A percentile compares a stretch with the other conserved stretches of the same genome.
Evolutionary conservation across 2,797 vertebrate species (phyloP).

Genomic region (Euphonia xanthogaster): DNA sequence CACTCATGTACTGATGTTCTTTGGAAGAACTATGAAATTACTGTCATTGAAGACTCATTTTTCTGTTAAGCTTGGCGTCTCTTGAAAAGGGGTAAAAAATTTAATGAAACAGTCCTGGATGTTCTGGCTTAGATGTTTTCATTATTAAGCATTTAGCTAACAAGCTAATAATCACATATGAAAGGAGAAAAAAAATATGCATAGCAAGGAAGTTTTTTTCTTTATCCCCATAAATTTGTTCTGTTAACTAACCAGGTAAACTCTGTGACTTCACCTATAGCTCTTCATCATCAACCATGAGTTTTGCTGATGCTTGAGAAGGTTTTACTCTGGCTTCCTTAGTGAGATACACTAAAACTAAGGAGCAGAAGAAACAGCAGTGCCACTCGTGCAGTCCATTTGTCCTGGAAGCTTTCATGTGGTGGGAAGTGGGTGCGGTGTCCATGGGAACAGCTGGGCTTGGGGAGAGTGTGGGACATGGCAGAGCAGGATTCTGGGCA

Average conservation of each 20-base stretch:
- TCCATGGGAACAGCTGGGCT: neutral
- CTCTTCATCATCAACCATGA: neutral
- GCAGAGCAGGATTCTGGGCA: neutral
- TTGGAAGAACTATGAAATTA: neutral
- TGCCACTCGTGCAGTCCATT: neutral
- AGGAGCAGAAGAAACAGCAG: neutral
- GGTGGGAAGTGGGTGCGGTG: neutral
- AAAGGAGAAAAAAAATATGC: neutral
- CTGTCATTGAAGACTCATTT: neutral
- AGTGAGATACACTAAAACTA: neutral
- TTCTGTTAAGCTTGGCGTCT: neutral
- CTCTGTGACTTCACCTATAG: neutral
- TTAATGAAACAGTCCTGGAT: neutral
- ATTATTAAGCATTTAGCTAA: neutral
- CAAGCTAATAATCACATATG: neutral
- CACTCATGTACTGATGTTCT: fast-evolving
- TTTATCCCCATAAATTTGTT: neutral
- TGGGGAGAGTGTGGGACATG: neutral
- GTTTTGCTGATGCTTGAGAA: neutral
- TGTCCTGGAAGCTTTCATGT: neutral
- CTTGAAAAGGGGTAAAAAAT: neutral
- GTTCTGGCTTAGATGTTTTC: neutral
- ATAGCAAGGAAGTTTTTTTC: neutral
- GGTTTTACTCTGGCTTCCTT: neutral
- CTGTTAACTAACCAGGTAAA: neutral